phyloP scores from a whole-genome alignment of 1,140 invertebrate genomes.

The Geopemphigus sp. region DNA sequence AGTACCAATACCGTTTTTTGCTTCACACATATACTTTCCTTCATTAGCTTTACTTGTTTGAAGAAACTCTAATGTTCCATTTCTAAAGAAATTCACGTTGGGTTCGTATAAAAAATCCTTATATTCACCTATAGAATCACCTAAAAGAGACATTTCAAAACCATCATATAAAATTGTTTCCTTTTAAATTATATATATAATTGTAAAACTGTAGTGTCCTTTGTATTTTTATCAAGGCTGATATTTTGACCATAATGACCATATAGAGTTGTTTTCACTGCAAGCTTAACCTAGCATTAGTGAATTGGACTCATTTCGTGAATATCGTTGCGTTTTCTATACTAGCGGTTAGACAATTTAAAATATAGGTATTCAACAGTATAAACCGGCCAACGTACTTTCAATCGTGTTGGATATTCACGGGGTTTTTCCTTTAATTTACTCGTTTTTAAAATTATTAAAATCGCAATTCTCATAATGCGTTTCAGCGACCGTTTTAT shows the following conservation, averaged over 20 bases:
- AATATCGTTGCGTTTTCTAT: neutral
- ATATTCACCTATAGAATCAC: conserved; percentile 77
- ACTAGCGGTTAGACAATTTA: no score
- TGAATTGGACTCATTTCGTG: neutral
- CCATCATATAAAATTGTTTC: neutral
- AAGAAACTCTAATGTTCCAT: conserved; percentile 77
- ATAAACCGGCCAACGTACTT: no score
- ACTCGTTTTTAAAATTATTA: no score
- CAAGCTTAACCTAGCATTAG: neutral
- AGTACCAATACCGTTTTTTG: conserved; percentile 84
- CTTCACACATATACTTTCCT: conserved; percentile 89
- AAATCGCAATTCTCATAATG: no score
- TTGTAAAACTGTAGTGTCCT: no score
- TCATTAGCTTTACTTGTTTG: conserved; percentile 80
- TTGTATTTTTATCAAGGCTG: neutral
- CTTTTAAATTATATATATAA: no score
- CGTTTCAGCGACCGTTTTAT: no score
- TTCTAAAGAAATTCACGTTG: conserved; percentile 72
- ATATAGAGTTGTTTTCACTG: neutral
- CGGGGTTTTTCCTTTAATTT: no score
- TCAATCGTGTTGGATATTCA: no score
- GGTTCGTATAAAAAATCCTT: conserved; percentile 78
- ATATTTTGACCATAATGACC: neutral
- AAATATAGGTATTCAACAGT: no score
- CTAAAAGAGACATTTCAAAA: conserved; percentile 54